Evolutionary conservation across 2,888 invertebrate genomes (phyloP).

Genomic region (Peribatodes rhomboidaria): DNA sequence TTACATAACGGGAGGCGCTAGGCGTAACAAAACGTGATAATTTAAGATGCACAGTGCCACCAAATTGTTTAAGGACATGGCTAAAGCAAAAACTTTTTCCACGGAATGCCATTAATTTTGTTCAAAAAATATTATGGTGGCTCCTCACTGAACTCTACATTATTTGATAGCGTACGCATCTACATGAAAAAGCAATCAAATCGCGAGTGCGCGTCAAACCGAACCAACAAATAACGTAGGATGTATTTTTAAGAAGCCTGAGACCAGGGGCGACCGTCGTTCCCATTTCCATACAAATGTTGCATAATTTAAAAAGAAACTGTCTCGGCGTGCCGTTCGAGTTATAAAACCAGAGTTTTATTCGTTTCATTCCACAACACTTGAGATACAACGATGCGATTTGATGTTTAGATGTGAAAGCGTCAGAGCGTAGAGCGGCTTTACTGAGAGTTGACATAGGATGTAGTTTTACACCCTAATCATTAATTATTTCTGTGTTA

Average conservation of each 20-base stretch:
- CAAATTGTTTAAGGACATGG: not conserved
- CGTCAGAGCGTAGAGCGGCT: not conserved
- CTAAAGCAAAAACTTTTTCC: not conserved
- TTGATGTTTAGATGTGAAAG: slow-evolving; percentile 6
- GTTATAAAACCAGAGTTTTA: slow-evolving; percentile 73
- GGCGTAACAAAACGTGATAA: slow-evolving; percentile 54
- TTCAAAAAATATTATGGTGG: not conserved
- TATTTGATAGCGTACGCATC: slow-evolving; percentile 50
- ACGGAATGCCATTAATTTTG: not conserved
- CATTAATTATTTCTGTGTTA: too few species aligned
- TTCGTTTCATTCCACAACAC: slow-evolving; percentile 48
- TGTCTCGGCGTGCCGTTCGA: slow-evolving; percentile 63
- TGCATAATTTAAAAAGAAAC: slow-evolving; percentile 81
- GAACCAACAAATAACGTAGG: slow-evolving; percentile 74
- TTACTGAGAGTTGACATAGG: not conserved
- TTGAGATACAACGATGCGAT: slow-evolving; percentile 29
- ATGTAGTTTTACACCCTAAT: not conserved
- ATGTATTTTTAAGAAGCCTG: slow-evolving; percentile 80
- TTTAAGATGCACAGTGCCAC: slow-evolving; percentile 35
- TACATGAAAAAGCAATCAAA: slow-evolving; percentile 85
- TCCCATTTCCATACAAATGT: slow-evolving; percentile 84
- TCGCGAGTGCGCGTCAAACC: slow-evolving; percentile 74
- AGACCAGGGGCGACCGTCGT: slow-evolving; percentile 63
- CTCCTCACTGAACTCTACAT: not conserved
- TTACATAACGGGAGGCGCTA: slow-evolving; percentile 31